phyloP scores from a whole-genome alignment of 2,888 invertebrate genomes.

The Geotrupes spiniger region DNA sequence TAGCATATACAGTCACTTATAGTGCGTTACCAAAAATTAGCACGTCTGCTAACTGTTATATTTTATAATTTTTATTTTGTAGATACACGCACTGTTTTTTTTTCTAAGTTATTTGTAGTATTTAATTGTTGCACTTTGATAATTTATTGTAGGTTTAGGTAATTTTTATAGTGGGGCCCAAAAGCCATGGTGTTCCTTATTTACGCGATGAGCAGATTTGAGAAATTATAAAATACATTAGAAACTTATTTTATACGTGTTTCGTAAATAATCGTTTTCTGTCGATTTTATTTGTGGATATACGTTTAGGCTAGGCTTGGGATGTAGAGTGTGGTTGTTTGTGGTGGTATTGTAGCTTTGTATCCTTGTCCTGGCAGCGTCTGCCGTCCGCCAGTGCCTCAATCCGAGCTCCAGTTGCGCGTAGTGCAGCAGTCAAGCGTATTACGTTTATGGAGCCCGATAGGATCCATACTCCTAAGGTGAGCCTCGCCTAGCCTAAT shows the following conservation, averaged over 20 bases:
- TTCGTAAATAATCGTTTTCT: too few relatives aligned
- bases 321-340: conserved; percentile 40
- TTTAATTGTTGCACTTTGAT: conserved; percentile 32
- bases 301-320: conserved; percentile 40
- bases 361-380: conserved; percentile 50
- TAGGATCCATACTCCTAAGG: conserved; percentile 45
- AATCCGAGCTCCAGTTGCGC: conserved; percentile 42
- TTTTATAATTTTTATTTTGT: conserved; percentile 30
- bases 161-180: background rate
- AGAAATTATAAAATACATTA: too few relatives aligned
- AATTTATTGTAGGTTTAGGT: conserved; percentile 13
- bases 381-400: conserved; percentile 45
- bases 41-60: conserved; percentile 29
- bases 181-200: too few relatives aligned
- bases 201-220: too few relatives aligned
- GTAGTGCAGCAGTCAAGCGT: conserved; percentile 53
- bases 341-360: conserved; percentile 46
- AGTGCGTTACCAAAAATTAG: conserved; percentile 35
- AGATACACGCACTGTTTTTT: conserved; percentile 29
- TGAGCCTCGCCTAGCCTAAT: conserved; percentile 40
- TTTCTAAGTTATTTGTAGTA: conserved; percentile 29
- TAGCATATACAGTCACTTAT: conserved; percentile 26
- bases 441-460: conserved; percentile 50
- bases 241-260: too few relatives aligned
- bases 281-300: conserved; percentile 13